Conservation (phyloP, 2,797 vertebrate genomes). For the Syndactyla subalaris region DNA sequence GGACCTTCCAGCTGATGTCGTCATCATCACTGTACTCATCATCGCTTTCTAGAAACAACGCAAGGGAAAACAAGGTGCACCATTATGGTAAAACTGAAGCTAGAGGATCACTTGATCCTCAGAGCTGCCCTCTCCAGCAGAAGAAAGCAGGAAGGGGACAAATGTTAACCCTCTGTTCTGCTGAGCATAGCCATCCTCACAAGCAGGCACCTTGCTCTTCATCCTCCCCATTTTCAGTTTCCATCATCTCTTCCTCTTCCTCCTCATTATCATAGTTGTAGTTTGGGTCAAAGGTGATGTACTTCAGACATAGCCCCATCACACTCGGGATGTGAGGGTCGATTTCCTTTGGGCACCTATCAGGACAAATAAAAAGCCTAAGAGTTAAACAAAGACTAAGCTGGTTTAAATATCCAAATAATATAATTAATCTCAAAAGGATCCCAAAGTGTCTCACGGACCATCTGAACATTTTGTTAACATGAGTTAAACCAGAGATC, state of each 20-base stretch:
- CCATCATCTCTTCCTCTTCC: slow-evolving; percentile 84
- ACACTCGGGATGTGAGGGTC: slow-evolving; percentile 85
- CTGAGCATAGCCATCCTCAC: slow-evolving; percentile 53
- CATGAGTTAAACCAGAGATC: background rate
- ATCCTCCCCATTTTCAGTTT: slow-evolving; percentile 84
- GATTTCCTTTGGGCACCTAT: slow-evolving; percentile 89
- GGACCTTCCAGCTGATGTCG: slow-evolving; percentile 97
- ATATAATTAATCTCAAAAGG: background rate
- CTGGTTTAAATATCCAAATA: background rate
- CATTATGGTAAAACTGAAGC: background rate
- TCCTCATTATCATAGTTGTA: slow-evolving; percentile 90
- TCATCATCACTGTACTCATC: slow-evolving; percentile 95
- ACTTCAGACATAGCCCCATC: slow-evolving; percentile 89
- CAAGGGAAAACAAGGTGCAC: background rate
- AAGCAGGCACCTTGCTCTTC: slow-evolving; percentile 87
- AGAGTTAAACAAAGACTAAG: background rate
- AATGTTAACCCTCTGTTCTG: background rate
- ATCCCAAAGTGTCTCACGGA: background rate
- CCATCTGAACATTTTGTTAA: background rate
- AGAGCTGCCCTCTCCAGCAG: background rate
- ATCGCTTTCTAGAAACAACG: slow-evolving; percentile 81
- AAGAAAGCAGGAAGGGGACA: background rate
- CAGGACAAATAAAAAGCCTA: background rate
- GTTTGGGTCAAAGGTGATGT: slow-evolving; percentile 93
- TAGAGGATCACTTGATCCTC: background rate